A percentile compares a stretch with the other conserved stretches of the same genome.
These are phyloP conservation scores for Hemiscyllium ocellatum DNA, from an alignment of 2,113 vertebrate species.

Conservation along the genomic window DNA sequence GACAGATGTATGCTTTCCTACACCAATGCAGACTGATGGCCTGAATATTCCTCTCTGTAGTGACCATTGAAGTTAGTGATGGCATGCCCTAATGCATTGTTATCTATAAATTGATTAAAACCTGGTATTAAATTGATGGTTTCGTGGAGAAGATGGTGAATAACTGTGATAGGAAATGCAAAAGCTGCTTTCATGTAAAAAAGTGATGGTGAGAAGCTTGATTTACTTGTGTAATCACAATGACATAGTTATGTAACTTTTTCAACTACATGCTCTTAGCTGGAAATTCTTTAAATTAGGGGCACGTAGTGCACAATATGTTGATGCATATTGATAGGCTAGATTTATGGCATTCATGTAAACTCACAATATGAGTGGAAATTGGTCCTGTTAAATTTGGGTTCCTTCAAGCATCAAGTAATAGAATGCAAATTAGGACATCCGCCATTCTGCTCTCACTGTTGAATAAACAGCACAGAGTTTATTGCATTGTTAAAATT, in stretches of 20 bases:
- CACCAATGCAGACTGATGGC: neutral
- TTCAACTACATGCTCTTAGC: neutral
- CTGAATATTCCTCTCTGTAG: neutral
- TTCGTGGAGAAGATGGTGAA: neutral
- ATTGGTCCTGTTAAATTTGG: too few species aligned
- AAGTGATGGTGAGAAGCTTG: neutral
- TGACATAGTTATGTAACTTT: neutral
- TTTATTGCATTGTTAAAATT: too few species aligned
- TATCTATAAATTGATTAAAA: neutral
- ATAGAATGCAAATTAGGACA: too few species aligned
- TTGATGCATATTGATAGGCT: neutral
- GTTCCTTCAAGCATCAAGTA: too few species aligned
- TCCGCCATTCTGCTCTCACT: too few species aligned
- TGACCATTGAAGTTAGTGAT: neutral
- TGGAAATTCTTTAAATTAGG: neutral
- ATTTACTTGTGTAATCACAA: neutral
- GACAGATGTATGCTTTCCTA: neutral
- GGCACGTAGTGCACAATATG: neutral
- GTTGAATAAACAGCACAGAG: too few species aligned
- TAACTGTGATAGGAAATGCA: neutral
- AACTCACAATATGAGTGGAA: too few species aligned
- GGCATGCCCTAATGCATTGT: neutral
- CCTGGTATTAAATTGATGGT: neutral
- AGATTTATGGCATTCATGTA: neutral
- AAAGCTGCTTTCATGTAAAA: neutral